phyloP scores from a whole-genome alignment of 2,888 invertebrate species.

The Amblyteles armatorius region DNA sequence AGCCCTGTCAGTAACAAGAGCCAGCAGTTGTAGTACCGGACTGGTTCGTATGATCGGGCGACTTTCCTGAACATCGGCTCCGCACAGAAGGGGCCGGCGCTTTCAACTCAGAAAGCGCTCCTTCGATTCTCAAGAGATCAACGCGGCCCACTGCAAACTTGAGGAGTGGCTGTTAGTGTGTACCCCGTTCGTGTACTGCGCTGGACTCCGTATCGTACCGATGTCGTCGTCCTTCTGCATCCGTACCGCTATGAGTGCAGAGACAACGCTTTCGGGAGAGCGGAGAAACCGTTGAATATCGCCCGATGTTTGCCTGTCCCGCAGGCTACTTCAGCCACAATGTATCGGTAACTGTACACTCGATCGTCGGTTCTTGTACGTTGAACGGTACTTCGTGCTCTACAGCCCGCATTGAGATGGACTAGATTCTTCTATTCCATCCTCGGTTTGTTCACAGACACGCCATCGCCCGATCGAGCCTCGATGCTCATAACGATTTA shows the following conservation, averaged over 20 bases:
- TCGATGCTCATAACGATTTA: constrained; percentile 9
- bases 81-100: constrained; percentile 16
- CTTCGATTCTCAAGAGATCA: constrained; percentile 54
- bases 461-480: not conserved
- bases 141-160: constrained; percentile 40
- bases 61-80: constrained; percentile 38
- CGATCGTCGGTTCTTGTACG: constrained; percentile 13
- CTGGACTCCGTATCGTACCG: constrained; percentile 42
- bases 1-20: constrained; percentile 25
- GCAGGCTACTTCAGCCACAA: constrained; percentile 42
- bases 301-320: constrained; percentile 55
- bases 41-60: constrained; percentile 24
- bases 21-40: constrained; percentile 17
- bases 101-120: constrained; percentile 40
- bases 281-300: constrained; percentile 45
- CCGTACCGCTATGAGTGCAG: constrained; percentile 8
- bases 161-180: constrained; percentile 22
- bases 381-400: constrained; percentile 12
- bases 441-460: constrained; percentile 18
- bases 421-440: constrained; percentile 21
- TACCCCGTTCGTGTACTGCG: constrained; percentile 10
- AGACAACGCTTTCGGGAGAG: constrained; percentile 42
- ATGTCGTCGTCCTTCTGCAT: constrained; percentile 20
- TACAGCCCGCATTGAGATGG: not conserved
- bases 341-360: constrained; percentile 52